Evolutionary conservation across 2,797 vertebrate species (phyloP).

Genomic region (Pseudotriccus pelzelni): DNA sequence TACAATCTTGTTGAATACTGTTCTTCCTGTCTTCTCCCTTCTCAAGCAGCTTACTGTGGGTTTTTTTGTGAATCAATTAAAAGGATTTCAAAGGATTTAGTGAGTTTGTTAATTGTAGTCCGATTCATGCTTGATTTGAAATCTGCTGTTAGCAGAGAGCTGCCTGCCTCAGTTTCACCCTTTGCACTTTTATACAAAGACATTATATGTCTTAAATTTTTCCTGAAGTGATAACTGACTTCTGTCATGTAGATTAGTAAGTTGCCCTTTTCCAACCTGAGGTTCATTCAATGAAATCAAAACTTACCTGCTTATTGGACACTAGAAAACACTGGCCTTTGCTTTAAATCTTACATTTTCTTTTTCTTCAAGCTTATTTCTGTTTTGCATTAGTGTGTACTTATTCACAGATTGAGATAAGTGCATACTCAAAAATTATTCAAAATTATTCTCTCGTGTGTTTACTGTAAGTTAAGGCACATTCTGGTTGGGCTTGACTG

Average conservation of each 20-base stretch:
- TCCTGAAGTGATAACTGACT: background rate
- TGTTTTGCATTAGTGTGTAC: background rate
- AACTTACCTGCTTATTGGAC: background rate
- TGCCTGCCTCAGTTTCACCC: background rate
- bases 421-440: background rate
- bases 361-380: background rate
- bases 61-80: background rate
- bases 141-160: background rate
- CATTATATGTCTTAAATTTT: background rate
- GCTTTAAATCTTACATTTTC: background rate
- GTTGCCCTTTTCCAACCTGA: background rate
- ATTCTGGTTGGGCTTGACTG: background rate
- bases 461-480: background rate
- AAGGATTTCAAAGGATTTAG: background rate
- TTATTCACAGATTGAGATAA: background rate
- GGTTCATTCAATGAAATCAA: background rate
- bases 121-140: background rate
- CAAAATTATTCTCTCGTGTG: background rate
- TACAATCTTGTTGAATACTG: background rate
- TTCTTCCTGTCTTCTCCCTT: background rate
- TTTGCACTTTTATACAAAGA: background rate
- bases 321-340: background rate
- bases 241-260: background rate
- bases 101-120: background rate
- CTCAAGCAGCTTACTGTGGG: fast-evolving